Conservation (phyloP, 2,888 invertebrate species). For the Geophilus truncorum region DNA sequence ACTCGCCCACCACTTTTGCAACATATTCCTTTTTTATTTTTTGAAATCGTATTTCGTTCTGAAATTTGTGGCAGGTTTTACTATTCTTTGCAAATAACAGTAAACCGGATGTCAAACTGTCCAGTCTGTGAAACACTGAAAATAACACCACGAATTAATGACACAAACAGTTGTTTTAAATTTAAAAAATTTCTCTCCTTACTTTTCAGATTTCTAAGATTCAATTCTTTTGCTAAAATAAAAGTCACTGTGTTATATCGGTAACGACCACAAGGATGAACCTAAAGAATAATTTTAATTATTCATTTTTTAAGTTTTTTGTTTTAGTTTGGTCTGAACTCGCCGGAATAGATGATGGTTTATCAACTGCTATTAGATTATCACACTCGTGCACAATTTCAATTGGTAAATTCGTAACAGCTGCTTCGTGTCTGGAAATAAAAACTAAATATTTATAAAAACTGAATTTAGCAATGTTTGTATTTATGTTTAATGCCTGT, state of each 20-base stretch:
- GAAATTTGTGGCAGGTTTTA: conserved; percentile 83
- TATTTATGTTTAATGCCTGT: conserved; percentile 77
- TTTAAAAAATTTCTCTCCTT: conserved; percentile 36
- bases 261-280: conserved; percentile 97
- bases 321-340: too few species aligned
- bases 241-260: conserved; percentile 95
- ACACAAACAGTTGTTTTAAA: not conserved
- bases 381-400: conserved; percentile 96
- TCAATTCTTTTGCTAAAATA: conserved; percentile 93
- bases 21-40: conserved; percentile 93
- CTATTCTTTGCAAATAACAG: conserved; percentile 88
- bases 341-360: conserved; percentile 99
- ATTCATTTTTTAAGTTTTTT: too few species aligned
- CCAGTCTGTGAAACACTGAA: conserved; percentile 80
- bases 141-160: not conserved
- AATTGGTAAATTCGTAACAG: conserved; percentile 93
- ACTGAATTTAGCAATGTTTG: too few species aligned
- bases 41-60: conserved; percentile 85
- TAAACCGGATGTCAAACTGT: conserved; percentile 91
- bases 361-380: conserved; percentile 98
- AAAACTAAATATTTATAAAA: too few species aligned
- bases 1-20: conserved; percentile 88
- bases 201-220: conserved; percentile 81
- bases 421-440: conserved; percentile 89
- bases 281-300: too few species aligned